Base-by-base conservation (phyloP, 2,113 vertebrate species). In the Neogale vison region DNA sequence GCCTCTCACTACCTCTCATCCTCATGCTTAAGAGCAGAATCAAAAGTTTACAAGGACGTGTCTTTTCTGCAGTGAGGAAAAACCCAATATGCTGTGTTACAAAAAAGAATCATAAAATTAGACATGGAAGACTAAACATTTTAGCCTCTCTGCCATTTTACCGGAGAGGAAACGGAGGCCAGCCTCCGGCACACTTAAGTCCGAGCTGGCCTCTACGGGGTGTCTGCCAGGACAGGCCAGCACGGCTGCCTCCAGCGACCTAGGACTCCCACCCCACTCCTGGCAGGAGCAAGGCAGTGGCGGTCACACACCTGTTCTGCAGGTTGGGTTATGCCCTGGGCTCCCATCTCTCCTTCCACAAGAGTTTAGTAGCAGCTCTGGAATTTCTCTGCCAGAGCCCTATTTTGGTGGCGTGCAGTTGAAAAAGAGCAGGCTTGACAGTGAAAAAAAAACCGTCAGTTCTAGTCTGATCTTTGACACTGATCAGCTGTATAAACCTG, bases 1-100 rank as follows among this genome's bases (percentile, higher is more conserved):
- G 3, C 42, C n/a, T 94, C 47, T 42, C 50, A 11, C 72, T 4
- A 31, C 24, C 81, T 69, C 63, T 91, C 36, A 26, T 21, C 24
- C 59, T 59, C 11, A 10, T 80, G 79, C 74, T 93, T 89, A 76
- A 50, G 89, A 90, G 87, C 12, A 21, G 29, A 86, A 50, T 71
- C 21, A 12, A 29, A 92, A 57, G 61, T 95, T 96, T 95, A 88
- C 74, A 26, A 95, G 88, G 39, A 45, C 72, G 31, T 90, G 31
- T 82, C 94, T 84, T 31, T 17, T 79, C 84, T 69, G 34, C 77
- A 61, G 90, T 88, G n/a, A 96, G 39, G 81, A 92, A 96, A 97
- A 96, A 31, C 20, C 52, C 13, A 92, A 74, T 94, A 77, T 84
- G 72, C 24, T 61, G 4, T 88, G 9, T 81, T 39, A 88, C 88